These are phyloP conservation scores for Coleophora flavipennella DNA, from an alignment of 2,888 invertebrate species.

Conservation along the genomic window DNA sequence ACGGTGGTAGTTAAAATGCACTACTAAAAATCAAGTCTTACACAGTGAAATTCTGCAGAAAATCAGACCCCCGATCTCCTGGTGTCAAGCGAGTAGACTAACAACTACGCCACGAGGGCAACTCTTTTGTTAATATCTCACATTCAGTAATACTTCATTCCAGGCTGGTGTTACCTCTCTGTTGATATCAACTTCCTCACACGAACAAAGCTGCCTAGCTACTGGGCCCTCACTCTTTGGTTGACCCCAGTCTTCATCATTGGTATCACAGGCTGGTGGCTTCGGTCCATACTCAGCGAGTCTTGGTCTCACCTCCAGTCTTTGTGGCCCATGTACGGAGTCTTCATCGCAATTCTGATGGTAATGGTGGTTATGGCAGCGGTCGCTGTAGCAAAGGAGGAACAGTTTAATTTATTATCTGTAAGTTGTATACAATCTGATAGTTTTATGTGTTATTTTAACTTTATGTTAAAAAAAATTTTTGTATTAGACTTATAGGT, in stretches of 20 bases:
- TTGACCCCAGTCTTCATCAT: conserved; percentile 41
- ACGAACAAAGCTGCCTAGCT: conserved; percentile 42
- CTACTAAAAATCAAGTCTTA: no score
- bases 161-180: conserved; percentile 55
- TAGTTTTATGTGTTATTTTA: no score
- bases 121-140: no score
- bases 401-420: conserved; percentile 56
- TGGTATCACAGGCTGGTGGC: conserved; percentile 59
- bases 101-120: no score
- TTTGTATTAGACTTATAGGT: no score
- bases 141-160: no score
- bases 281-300: conserved; percentile 35
- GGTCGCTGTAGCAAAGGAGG: conserved; percentile 57
- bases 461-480: no score
- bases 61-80: no score
- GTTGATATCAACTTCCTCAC: conserved; percentile 59
- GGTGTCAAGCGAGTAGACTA: no score
- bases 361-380: conserved; percentile 51
- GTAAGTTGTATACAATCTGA: no score
- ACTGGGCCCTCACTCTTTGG: conserved; percentile 56
- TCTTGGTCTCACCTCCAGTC: conserved; percentile 34
- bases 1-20: no score
- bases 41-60: no score
- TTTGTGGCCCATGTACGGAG: conserved; percentile 51
- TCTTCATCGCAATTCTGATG: conserved; percentile 40